A percentile compares a stretch with the other conserved stretches of the same genome.
Conservation (phyloP, 2,113 vertebrate species). For the Dipodomys stephensi region DNA sequence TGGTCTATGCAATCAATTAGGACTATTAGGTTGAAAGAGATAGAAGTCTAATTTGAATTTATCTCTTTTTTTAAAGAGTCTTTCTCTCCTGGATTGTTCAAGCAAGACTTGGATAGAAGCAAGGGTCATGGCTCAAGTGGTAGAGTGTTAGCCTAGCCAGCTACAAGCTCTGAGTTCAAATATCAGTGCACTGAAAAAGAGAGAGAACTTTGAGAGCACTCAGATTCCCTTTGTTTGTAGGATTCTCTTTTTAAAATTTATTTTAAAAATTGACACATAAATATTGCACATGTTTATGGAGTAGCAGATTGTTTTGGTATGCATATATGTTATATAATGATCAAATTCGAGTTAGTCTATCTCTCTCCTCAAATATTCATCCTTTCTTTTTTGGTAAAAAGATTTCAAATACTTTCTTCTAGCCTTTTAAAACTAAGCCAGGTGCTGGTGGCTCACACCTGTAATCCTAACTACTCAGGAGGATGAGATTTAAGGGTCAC, state of each 20-base stretch:
- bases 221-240: background rate
- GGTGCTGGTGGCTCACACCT: too few species aligned
- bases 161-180: too few species aligned
- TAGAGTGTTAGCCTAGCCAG: too few species aligned
- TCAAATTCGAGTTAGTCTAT: background rate
- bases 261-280: background rate
- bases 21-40: background rate
- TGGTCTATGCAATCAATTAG: background rate
- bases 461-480: too few species aligned
- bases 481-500: too few species aligned
- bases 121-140: too few species aligned
- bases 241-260: background rate
- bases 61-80: background rate
- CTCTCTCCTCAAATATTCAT: background rate
- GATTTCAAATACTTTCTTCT: background rate
- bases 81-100: background rate
- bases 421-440: background rate
- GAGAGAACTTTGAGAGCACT: background rate
- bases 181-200: too few species aligned
- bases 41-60: background rate
- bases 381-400: background rate
- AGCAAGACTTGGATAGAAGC: background rate
- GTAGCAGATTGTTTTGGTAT: background rate
- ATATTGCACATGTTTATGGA: too few species aligned
- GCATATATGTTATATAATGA: background rate